phyloP scores from a whole-genome alignment of 2,113 vertebrate genomes.

The Forbesichthys agassizii region DNA sequence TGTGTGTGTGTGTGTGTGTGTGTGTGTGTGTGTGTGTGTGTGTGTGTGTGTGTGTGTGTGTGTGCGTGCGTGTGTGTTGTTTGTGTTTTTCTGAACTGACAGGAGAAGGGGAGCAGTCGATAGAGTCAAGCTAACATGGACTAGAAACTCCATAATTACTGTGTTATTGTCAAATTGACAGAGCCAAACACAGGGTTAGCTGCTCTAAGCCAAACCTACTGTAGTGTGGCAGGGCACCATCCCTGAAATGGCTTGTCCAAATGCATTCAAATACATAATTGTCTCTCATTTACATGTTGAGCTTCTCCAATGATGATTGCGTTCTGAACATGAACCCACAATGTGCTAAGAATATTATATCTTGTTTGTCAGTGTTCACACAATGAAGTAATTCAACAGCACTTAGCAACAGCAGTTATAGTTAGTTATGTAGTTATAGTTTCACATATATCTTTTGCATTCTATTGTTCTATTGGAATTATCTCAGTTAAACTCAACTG shows the following conservation, averaged over 20 bases:
- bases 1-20: too few relatives aligned
- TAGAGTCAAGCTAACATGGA: slow-evolving; percentile 33
- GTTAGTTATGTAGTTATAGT: too few relatives aligned
- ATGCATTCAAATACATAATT: slow-evolving; percentile 14
- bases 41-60: too few relatives aligned
- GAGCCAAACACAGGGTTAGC: background rate
- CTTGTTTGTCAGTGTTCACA: too few relatives aligned
- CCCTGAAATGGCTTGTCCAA: slow-evolving; percentile 9
- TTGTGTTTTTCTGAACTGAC: slow-evolving; percentile 35
- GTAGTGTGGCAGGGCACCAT: slow-evolving; percentile 4
- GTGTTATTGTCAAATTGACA: slow-evolving; percentile 19
- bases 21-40: too few relatives aligned
- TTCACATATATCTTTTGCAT: too few relatives aligned
- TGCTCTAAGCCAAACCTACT: background rate
- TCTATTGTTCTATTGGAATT: background rate
- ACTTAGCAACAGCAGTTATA: too few relatives aligned
- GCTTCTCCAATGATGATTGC: background rate
- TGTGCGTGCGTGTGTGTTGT: slow-evolving; percentile 35
- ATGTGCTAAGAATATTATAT: too few relatives aligned
- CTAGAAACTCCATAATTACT: slow-evolving; percentile 32
- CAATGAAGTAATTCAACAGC: too few relatives aligned
- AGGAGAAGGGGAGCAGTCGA: slow-evolving; percentile 24
- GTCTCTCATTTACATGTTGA: background rate
- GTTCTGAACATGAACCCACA: too few relatives aligned
- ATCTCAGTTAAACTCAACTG: background rate